phyloP scores from a whole-genome alignment of 2,113 vertebrate genomes.

The Melospiza melodia region DNA sequence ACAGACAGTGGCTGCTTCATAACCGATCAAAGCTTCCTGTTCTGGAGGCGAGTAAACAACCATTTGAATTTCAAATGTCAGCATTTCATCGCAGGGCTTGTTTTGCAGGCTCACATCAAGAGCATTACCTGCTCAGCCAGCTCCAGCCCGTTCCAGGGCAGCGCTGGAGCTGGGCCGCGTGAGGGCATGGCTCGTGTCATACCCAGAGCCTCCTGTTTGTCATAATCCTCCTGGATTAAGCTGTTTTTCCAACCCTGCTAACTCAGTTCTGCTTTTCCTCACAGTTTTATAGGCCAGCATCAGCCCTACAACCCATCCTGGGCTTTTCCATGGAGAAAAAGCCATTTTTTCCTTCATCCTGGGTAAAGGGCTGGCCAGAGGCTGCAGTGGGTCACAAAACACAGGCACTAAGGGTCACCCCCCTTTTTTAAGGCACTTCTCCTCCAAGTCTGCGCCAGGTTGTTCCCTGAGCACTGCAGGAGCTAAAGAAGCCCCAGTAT shows the following conservation, averaged over 20 bases:
- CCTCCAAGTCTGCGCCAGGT: rapidly evolving
- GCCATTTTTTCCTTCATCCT: neutral
- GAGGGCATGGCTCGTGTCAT: neutral
- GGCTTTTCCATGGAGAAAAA: neutral
- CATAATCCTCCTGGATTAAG: neutral
- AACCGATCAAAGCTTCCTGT: neutral
- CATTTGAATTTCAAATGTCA: neutral
- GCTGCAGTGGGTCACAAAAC: rapidly evolving
- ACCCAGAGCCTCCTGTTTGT: rapidly evolving
- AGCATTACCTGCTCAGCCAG: neutral
- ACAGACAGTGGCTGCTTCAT: neutral
- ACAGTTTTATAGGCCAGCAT: rapidly evolving
- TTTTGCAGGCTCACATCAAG: neutral
- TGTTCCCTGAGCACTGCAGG: rapidly evolving
- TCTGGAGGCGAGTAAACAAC: neutral
- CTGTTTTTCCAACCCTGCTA: neutral
- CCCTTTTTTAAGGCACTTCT: rapidly evolving
- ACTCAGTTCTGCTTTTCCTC: rapidly evolving
- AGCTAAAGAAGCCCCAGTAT: rapidly evolving
- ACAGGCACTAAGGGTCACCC: too few species aligned
- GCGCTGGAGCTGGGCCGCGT: neutral
- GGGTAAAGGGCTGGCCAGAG: rapidly evolving
- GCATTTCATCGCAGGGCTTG: neutral
- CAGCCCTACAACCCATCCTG: rapidly evolving
- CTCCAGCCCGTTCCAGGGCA: neutral